Percentiles rank a stretch among this genome's conserved stretches.
These are phyloP conservation scores for Mormyrops boulengeri DNA, from an alignment of 2,797 vertebrate genomes.

Conservation along the genomic window DNA sequence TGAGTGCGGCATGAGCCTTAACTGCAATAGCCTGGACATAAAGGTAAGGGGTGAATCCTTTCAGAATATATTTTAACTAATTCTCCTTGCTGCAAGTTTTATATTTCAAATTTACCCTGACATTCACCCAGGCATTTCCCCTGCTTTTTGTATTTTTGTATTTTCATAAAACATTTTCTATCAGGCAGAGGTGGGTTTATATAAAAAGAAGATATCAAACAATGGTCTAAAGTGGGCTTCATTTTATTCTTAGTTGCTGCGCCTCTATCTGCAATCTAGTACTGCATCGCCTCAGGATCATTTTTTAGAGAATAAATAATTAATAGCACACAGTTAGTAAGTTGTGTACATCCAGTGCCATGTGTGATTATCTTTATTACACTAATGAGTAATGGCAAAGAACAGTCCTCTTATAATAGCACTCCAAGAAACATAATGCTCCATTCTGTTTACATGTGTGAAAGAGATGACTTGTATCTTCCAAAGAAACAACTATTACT, in stretches of 20 bases:
- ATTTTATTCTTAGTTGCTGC: not conserved
- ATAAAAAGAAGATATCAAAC: not conserved
- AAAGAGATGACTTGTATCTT: not conserved
- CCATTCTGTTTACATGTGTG: not conserved
- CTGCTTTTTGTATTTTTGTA: not conserved
- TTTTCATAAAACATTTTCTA: not conserved
- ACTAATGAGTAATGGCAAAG: not conserved
- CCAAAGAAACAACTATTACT: not conserved
- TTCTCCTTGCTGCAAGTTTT: not conserved
- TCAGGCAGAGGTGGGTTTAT: not conserved
- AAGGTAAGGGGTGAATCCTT: constrained; percentile 60
- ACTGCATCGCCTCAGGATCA: not conserved
- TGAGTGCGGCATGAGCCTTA: constrained; percentile 85
- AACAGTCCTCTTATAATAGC: not conserved
- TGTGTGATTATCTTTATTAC: not conserved
- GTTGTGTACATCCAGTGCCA: not conserved
- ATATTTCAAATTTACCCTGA: not conserved
- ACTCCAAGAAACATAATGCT: not conserved
- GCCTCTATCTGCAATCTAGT: not conserved
- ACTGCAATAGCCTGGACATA: constrained; percentile 77
- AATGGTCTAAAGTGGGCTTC: not conserved
- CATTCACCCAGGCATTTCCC: not conserved
- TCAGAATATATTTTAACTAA: not conserved
- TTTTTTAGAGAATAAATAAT: not conserved
- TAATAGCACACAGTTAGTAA: not conserved